phyloP scores from a whole-genome alignment of 2,888 invertebrate genomes.

The Torymus texanus region DNA sequence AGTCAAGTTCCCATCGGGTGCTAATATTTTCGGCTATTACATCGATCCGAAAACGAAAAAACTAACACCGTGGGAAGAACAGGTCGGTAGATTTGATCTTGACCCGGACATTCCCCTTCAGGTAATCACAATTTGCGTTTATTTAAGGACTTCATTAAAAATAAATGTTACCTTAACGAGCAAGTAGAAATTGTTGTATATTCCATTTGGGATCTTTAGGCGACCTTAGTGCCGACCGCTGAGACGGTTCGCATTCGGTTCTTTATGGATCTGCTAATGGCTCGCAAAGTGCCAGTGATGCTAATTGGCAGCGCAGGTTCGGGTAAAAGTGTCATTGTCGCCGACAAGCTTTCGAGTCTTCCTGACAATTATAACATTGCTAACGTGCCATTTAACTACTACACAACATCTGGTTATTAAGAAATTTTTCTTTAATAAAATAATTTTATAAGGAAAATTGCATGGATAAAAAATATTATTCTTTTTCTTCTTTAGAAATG shows the following conservation, averaged over 20 bases:
- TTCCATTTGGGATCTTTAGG: conserved; percentile 75
- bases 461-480: neutral
- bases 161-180: too few species aligned
- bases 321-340: conserved; percentile 94
- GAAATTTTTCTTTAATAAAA: neutral
- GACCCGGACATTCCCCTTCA: conserved; percentile 92
- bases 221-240: conserved; percentile 89
- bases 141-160: too few species aligned
- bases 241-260: conserved; percentile 92
- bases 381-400: conserved; percentile 96
- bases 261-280: conserved; percentile 90
- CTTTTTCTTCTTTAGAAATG: conserved; percentile 81
- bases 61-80: conserved; percentile 91
- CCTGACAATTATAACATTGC: conserved; percentile 87
- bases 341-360: conserved; percentile 86
- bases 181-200: neutral
- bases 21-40: conserved; percentile 92
- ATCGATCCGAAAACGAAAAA: conserved; percentile 91
- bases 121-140: conserved; percentile 74
- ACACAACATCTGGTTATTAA: conserved; percentile 87
- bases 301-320: conserved; percentile 92
- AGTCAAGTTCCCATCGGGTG: conserved; percentile 89
- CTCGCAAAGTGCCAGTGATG: conserved; percentile 90
- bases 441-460: too few species aligned
- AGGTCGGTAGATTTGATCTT: conserved; percentile 86